Conservation (phyloP, 2,797 vertebrate species). For the Pipistrellus nathusii region DNA sequence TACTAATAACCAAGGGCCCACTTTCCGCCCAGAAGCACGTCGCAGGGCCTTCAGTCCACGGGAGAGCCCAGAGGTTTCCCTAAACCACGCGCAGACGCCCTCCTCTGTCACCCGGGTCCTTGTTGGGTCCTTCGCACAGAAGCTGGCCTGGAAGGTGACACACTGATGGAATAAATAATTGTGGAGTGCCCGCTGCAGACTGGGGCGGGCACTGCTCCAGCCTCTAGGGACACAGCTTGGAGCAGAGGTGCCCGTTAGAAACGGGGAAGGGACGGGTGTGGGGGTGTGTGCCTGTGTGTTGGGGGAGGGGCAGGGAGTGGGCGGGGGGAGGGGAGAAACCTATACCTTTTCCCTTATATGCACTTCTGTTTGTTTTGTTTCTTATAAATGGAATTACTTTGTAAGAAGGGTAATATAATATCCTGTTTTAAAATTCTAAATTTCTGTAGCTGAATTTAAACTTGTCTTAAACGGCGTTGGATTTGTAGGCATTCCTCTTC, state of each 20-base stretch:
- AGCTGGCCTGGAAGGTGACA: background rate
- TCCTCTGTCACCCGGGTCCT: no score
- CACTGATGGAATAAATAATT: rapidly evolving
- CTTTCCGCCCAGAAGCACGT: rapidly evolving
- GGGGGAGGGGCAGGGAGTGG: background rate
- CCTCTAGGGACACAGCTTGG: background rate
- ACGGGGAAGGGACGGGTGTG: background rate
- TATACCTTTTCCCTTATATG: rapidly evolving
- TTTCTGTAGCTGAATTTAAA: background rate
- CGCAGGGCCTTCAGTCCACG: background rate
- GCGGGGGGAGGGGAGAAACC: background rate
- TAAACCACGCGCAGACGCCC: no score
- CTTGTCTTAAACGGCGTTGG: background rate
- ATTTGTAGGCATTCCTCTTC: background rate
- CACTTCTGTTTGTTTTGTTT: background rate
- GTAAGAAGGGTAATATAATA: background rate
- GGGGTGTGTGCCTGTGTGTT: background rate
- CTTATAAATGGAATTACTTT: background rate
- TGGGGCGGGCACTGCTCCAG: background rate
- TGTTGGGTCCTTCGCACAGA: background rate
- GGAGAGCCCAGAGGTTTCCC: background rate
- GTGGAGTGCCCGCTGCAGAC: no score
- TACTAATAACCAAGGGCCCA: background rate
- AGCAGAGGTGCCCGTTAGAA: background rate
- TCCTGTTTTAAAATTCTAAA: background rate